Evolutionary conservation across 2,113 vertebrate species (phyloP), one percentile per base, ranked within the genome.

Genomic region (Thomomys bottae): DNA sequence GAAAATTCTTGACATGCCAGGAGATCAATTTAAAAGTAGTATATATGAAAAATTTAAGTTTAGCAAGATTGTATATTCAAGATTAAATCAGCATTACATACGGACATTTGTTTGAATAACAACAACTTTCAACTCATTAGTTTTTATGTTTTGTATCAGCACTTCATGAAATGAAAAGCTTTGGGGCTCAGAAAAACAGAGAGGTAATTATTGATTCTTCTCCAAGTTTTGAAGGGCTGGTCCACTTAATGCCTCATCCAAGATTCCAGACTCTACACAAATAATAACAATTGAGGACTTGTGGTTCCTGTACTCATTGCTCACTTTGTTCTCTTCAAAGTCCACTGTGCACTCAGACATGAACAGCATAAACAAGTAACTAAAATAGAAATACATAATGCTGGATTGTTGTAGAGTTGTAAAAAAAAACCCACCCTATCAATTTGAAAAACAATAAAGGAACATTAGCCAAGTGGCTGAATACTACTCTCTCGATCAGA

Each of bases 1-100:
- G 70, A 94, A 32, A 94, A 94, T 96, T 95, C 88, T 84, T 96
- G 89, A 66, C 30, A 92, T 93, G 57, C 89, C 83, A 93, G 76
- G 54, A 91, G 64, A 94, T 87, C 79, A 93, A 90, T 95, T 93
- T 95, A 57, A 83, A 92, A 94, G 71, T 71, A 87, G 64, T 73
- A 59, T 84, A 73, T 70, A 81, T 66, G 26, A 93, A 30, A 57
- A 20, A 28, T 95, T 96, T 94, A 82, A 3, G 64, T 94, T 92
- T 92, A 91, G 68, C 34, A 96, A 87, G 87, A 90, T 18, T 71
- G 6, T 71, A 63, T 71, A 89, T 12, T 70, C 34, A 95, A 70
- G 85, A 61, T 64, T 93, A 92, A 92, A 90, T 57, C 93, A 82
- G 70, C 38, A 67, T 95, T 90, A 42, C 4, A 59, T 72, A 84